Base-by-base conservation (phyloP, 2,113 vertebrate genomes). In the Melanotaenia duboulayi region DNA sequence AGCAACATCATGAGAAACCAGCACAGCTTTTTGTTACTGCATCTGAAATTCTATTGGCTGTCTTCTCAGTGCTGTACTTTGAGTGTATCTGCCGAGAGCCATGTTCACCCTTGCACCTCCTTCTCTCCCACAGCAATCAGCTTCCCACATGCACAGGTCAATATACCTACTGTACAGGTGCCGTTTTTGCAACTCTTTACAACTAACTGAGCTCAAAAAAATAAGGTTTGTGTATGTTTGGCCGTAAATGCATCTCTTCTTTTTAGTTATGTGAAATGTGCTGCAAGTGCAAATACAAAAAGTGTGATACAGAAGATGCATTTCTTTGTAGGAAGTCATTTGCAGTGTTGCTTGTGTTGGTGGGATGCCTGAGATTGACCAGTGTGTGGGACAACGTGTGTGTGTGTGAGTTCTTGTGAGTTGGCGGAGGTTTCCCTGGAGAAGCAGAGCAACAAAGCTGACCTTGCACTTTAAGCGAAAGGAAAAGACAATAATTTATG, bases 401-500 rank as follows among this genome's bases (percentile, higher is more conserved):
- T 67, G 52, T 64, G 42, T 44, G 54, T 57, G 64, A 74, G 75
- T 67, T 74, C 69, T 32, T 83, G 48, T 74, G 84, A 80, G 91
- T 90, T 80, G 85, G 89, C 48, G 60, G 79, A 78, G 66, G 73
- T 81, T 86, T 85, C 63, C 87, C 80, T 69, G 70, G 82, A 90
- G 83, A 89, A 85, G 76, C 59, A 37, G 7, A 71, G 73, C 72
- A 77, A 69, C 69, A 63, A 66, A 70, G 76, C 84, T 91, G 86
- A 91, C 83, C 87, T 84, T 88, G 87, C 82, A 86, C 66, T 74
- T n/a, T 46, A 82, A 82, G 81, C 77, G 74, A 67, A 69, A 57
- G 54, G 39, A 74, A 81, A 68, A 48, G 42, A 56, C 37, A 78
- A 85, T 89, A 74, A 91, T 89, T 84, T 90, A 89, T 92, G 90